These are phyloP conservation scores for Peromyscus melanophrys DNA, from an alignment of 2,797 vertebrate genomes.

Conservation along the genomic window DNA sequence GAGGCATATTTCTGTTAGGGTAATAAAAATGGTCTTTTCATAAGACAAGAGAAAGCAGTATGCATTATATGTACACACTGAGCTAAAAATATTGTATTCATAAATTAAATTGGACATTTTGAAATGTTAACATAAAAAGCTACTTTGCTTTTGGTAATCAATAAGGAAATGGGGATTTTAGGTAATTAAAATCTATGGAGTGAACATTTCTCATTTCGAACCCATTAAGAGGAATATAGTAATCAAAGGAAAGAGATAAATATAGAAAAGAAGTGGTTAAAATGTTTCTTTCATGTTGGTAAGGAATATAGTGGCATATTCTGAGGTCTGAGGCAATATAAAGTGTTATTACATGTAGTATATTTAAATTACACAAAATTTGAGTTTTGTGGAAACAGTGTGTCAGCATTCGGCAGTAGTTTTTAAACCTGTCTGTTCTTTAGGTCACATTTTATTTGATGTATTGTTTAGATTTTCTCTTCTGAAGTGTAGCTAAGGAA, in stretches of 20 bases:
- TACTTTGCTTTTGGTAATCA: slow-evolving; percentile 85
- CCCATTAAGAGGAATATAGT: slow-evolving; percentile 81
- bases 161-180: slow-evolving; percentile 86
- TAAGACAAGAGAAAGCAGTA: slow-evolving; percentile 64
- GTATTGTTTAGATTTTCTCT: neutral
- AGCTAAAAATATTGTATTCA: slow-evolving; percentile 80
- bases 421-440: neutral
- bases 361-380: slow-evolving; percentile 2
- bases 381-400: neutral
- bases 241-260: slow-evolving; percentile 80
- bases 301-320: slow-evolving; percentile 40
- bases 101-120: slow-evolving; percentile 88
- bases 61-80: slow-evolving; percentile 67
- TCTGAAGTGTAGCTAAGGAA: neutral
- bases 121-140: slow-evolving; percentile 86
- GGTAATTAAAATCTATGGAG: slow-evolving; percentile 88
- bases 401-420: neutral
- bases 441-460: slow-evolving; percentile 1
- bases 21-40: slow-evolving; percentile 84
- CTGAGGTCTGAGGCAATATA: slow-evolving; percentile 1
- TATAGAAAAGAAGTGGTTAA: slow-evolving; percentile 79
- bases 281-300: slow-evolving; percentile 41
- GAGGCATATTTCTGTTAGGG: slow-evolving; percentile 72
- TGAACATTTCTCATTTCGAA: slow-evolving; percentile 84
- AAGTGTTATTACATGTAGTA: slow-evolving; percentile 15